Base-by-base conservation (phyloP, 2,113 vertebrate species). In the Trogon melanurus region DNA sequence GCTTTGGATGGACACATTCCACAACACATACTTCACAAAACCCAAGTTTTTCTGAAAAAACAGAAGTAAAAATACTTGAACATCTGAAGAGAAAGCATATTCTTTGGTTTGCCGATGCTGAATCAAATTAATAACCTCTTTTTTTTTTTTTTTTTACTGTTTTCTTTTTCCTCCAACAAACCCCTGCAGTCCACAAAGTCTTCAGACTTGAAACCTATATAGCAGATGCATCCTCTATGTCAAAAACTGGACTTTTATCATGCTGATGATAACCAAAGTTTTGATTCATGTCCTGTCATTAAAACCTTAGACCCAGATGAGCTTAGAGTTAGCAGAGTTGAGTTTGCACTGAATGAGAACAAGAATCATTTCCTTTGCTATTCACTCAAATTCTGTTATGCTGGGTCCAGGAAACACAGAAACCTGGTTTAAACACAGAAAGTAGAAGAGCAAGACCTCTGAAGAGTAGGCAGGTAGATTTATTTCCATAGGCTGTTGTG, bases 91-190 rank as follows among this genome's bases (percentile, higher is more conserved):
- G 29, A 18, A 41, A 41, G 41, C 41, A 41, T 41, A 41, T 41
- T 41, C 41, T 41, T 41, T 41, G 41, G 10, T 47, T 47, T 47
- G 45, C 45, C 45, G 13, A 47, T 47, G 45, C 45, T 47, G 18
- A 47, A 47, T 56, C 27, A 56, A 30, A 56, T 29, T 30, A 53
- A 25, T 11, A 19, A 56, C 17, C 27, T 53, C 26, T 27, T 11
- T 8, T 2, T 26, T 9, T 34, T 26, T 41, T 41, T 41, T 9
- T 34, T 26, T 41, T 41, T 41, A 41, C 4, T 21, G 44, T 32
- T 34, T 22, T 30, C 44, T 11, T 47, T 10, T 4, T 0, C 0
- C 1, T 2, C 7, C 1, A 0, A 30, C 45, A 80, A n/a, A 0
- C 2, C 15, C 25, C 30, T 1, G 0, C 41, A 41, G 41, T 26